A percentile compares a stretch with the other conserved stretches of the same genome.
These are phyloP conservation scores for Papilio aristodemus DNA, from an alignment of 1,140 invertebrate genomes.

Conservation along the genomic window DNA sequence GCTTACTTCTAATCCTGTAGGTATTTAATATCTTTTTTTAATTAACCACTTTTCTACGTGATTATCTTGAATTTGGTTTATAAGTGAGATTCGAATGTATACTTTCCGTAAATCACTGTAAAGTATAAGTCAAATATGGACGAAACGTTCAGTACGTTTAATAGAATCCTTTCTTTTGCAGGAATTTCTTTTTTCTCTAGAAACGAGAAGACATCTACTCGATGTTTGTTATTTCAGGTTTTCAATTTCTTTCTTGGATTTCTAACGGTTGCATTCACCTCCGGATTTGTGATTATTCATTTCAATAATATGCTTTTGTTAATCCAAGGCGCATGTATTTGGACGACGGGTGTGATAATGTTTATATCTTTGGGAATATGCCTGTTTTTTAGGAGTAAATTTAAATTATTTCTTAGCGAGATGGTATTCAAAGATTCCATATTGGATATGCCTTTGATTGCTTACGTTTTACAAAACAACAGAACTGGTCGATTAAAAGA, in stretches of 20 bases:
- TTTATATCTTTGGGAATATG: conserved; percentile 62
- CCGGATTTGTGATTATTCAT: conserved; percentile 54
- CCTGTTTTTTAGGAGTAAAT: conserved; percentile 56
- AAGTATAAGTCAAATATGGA: conserved; percentile 53
- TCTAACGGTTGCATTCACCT: conserved; percentile 59
- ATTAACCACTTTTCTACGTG: conserved; percentile 38
- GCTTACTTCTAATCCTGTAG: too few relatives aligned
- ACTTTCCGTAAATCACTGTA: conserved; percentile 47
- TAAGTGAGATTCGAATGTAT: conserved; percentile 40
- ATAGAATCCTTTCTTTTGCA: conserved; percentile 56
- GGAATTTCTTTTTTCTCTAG: conserved; percentile 64
- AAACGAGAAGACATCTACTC: conserved; percentile 55
- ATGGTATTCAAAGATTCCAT: conserved; percentile 60
- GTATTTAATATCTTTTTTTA: too few relatives aligned
- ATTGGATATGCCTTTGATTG: conserved; percentile 62
- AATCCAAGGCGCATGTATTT: conserved; percentile 66
- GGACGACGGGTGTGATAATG: conserved; percentile 68
- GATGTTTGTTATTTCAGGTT: conserved; percentile 56
- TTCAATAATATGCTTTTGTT: conserved; percentile 51
- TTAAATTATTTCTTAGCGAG: conserved; percentile 56
- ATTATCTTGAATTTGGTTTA: conserved; percentile 44
- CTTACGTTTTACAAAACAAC: conserved; percentile 42
- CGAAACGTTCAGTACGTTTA: conserved; percentile 52
- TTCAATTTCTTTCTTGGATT: conserved; percentile 58
- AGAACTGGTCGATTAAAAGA: conserved; percentile 45